Conservation (phyloP, 2,888 invertebrate species). For the Theodoxus fluviatilis region DNA sequence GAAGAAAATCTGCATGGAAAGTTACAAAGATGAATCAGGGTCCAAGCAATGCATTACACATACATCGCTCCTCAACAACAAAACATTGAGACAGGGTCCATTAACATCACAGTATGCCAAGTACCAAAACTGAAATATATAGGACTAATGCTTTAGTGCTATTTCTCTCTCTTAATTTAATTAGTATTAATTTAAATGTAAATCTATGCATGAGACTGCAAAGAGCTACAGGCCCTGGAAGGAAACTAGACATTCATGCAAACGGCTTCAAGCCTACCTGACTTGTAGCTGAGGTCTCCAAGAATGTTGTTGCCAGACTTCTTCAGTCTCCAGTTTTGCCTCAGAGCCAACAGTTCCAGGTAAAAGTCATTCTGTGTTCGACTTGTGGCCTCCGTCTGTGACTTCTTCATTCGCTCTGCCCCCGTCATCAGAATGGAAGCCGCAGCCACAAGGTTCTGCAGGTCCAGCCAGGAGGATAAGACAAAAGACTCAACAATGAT, state of each 20-base stretch:
- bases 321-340: conserved; percentile 95
- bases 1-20: too few species aligned
- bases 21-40: too few species aligned
- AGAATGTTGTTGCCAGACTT: conserved; percentile 94
- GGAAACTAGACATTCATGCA: too few species aligned
- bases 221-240: too few species aligned
- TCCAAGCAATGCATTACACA: too few species aligned
- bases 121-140: too few species aligned
- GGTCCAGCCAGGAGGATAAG: conserved; percentile 14
- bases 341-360: conserved; percentile 83
- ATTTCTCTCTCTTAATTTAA: neutral
- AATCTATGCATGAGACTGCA: too few species aligned
- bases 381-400: conserved; percentile 76
- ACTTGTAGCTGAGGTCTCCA: conserved; percentile 93
- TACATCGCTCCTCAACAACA: too few species aligned
- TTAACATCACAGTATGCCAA: too few species aligned
- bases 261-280: conserved; percentile 68
- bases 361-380: conserved; percentile 83
- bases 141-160: too few species aligned
- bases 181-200: too few species aligned
- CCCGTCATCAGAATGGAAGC: conserved; percentile 84
- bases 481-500: neutral
- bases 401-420: conserved; percentile 83
- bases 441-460: conserved; percentile 80
- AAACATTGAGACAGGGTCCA: too few species aligned